Evolutionary conservation across 2,113 vertebrate genomes (phyloP).

Genomic region (Hippolais icterina): DNA sequence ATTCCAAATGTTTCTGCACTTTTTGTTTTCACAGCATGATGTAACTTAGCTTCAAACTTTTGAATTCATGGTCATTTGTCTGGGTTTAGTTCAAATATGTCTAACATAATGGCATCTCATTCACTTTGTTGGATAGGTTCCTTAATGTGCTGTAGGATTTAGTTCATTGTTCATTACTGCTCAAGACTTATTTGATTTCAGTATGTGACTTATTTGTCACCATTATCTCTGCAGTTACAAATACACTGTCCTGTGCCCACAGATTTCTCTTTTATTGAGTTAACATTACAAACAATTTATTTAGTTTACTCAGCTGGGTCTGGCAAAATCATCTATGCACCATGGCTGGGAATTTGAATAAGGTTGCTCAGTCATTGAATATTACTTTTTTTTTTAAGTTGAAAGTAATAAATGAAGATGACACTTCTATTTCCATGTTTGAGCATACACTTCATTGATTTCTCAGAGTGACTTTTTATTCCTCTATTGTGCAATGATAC

Average conservation of each 20-base stretch:
- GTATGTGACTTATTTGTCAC: conserved; percentile 1
- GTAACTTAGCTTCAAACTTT: not conserved
- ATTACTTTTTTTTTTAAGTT: not conserved
- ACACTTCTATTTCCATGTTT: conserved; percentile 19
- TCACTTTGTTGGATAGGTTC: not conserved
- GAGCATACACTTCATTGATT: conserved; percentile 6
- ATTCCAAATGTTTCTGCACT: not conserved
- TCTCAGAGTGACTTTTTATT: not conserved
- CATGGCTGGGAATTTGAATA: not conserved
- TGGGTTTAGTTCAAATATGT: not conserved
- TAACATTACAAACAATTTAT: conserved; percentile 20
- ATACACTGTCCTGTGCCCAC: not conserved
- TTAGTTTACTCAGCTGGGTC: conserved; percentile 15
- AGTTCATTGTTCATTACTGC: not conserved
- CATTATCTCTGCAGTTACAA: conserved; percentile 32
- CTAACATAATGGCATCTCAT: not conserved
- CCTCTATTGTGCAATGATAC: not conserved
- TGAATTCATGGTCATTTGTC: not conserved
- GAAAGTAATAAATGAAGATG: not conserved
- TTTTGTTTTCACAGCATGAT: not conserved
- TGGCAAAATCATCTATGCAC: not conserved
- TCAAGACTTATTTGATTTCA: not conserved
- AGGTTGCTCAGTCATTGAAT: not conserved
- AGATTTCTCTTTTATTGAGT: conserved; percentile 18
- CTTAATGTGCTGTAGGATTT: not conserved